phyloP scores from a whole-genome alignment of 2,797 vertebrate species.

The Varecia variegata region DNA sequence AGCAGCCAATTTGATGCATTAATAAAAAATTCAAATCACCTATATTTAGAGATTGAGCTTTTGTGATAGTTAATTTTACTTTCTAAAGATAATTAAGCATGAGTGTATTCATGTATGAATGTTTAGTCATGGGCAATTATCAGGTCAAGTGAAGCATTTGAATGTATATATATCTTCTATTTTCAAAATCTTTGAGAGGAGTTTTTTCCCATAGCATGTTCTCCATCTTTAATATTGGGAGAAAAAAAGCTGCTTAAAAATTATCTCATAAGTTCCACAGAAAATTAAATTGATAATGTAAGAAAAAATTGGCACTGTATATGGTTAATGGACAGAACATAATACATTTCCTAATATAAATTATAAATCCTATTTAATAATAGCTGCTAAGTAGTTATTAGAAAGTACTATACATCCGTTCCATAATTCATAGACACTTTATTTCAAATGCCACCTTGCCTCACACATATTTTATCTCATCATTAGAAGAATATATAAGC shows the following conservation, averaged over 20 bases:
- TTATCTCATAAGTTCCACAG: background rate
- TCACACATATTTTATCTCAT: background rate
- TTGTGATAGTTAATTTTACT: constrained; percentile 51
- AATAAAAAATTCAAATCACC: constrained; percentile 26
- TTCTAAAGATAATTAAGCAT: constrained; percentile 69
- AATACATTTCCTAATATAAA: background rate
- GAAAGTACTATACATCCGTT: background rate
- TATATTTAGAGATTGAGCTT: background rate
- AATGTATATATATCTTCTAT: background rate
- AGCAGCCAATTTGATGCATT: background rate
- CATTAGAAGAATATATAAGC: background rate
- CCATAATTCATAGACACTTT: background rate
- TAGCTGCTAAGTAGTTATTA: background rate
- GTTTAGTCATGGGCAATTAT: constrained; percentile 59
- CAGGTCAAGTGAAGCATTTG: background rate
- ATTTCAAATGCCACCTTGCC: background rate
- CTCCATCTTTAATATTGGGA: background rate
- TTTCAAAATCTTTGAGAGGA: background rate
- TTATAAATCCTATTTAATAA: constrained; percentile 20
- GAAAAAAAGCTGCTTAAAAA: background rate
- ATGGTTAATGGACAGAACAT: background rate
- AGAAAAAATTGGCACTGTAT: constrained; percentile 17
- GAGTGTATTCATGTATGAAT: constrained; percentile 69
- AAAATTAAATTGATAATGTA: constrained; percentile 70
- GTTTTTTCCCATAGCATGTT: background rate